Conservation (phyloP, 2,113 vertebrate species). For the Hippoglossus stenolepis region DNA sequence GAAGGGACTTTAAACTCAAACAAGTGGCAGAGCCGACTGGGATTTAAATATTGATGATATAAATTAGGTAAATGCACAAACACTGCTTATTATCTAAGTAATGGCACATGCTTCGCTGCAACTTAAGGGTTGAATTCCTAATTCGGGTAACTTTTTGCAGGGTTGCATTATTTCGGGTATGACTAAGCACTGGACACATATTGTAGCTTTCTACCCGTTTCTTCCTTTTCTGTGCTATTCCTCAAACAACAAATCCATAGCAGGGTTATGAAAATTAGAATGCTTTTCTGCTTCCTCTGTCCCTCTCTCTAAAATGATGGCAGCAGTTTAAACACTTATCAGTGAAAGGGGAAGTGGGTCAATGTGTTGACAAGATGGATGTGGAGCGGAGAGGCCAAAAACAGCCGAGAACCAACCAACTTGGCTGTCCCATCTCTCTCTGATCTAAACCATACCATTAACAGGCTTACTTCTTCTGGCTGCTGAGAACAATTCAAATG, state of each 20-base stretch:
- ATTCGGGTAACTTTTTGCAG: conserved; percentile 20
- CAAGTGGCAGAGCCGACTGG: neutral
- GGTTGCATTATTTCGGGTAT: neutral
- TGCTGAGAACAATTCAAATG: conserved; percentile 53
- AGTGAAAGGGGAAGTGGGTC: conserved; percentile 49
- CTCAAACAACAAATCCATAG: no score
- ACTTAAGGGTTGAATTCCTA: neutral
- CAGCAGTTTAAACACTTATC: conserved; percentile 26
- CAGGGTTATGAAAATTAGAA: conserved; percentile 13
- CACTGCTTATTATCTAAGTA: neutral
- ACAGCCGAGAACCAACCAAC: conserved; percentile 47
- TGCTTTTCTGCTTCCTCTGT: conserved; percentile 32
- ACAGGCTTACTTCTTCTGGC: conserved; percentile 42
- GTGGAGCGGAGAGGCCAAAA: conserved; percentile 46
- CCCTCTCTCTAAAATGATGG: conserved; percentile 9
- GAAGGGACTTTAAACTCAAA: neutral
- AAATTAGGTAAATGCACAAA: neutral
- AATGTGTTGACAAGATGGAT: conserved; percentile 62
- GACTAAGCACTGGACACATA: neutral
- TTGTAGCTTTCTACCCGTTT: conserved; percentile 4
- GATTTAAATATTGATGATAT: neutral
- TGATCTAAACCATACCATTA: conserved; percentile 66
- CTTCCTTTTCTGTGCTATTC: neutral
- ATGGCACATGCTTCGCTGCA: conserved; percentile 1
- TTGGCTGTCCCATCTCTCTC: conserved; percentile 26